Evolutionary conservation across 2,888 invertebrate genomes (phyloP), one percentile per base, ranked within the genome.

Genomic region (Xestia c-nigrum): DNA sequence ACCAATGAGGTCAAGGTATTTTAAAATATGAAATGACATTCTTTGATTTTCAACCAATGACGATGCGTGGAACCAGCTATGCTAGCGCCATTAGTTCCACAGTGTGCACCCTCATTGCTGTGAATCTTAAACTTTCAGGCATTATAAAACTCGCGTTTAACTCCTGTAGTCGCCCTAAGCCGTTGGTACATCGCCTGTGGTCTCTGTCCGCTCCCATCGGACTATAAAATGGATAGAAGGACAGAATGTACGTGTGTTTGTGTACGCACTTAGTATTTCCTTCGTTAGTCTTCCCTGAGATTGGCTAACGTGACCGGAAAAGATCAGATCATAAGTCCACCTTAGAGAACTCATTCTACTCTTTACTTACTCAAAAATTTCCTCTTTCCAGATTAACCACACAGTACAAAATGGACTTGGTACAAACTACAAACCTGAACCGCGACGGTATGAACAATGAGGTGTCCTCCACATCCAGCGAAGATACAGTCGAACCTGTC

Each of bases 391-490:
- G 85, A 67, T 61, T 1, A 40, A 78, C 31, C n/a, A 31, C 73
- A 80, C 10, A 89, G 89, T 89, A 90, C 90, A 90, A 92, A 86
- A 93, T 96, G 96, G 95, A 95, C 5, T 89, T 93, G 84, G 92
- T 94, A 90, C 94, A 94, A 91, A 93, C 89, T 9, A 66, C 90
- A 21, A 90, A 92, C n/a, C 65, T 71, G 4, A 76, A 74, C 5
- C 55, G 85, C 1, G 94, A 95, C 47, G 88, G 87, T 0, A 92
- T 95, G 92, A 95, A 94, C 81, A 96, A 96, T 21, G 95, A 95
- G 50, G 87, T 95, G 0, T 95, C 95, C 0, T 95, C 96, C 0
- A 94, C 95, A 0, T 95, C 96, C 0, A 95, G 94, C 40, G 94
- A 95, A 5, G 94, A 95, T 16, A 86, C 84, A 40, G 90, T 57